Evolutionary conservation across 2,113 vertebrate species (phyloP), one percentile per base, ranked within the genome.

Genomic region (Australoheros scitulus): DNA sequence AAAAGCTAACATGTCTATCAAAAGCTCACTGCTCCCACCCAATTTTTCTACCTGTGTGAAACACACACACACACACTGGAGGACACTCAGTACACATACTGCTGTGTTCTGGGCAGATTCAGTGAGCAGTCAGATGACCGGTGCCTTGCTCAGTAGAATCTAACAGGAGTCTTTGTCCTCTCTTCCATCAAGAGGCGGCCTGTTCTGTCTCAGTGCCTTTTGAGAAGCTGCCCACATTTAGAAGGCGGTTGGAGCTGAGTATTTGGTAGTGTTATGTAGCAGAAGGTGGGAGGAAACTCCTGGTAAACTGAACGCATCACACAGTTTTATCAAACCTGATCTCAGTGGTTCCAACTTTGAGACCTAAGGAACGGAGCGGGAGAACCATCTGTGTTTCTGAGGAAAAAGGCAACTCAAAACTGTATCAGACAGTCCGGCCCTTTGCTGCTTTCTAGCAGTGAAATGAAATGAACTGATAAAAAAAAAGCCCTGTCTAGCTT

Each of bases 51-150:
- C 7, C 7, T 10, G 36, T 41, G 38, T 11, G 10, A 11, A 14
- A 4, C 43, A 47, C 43, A 15, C 43, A 4, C 43, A 47, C 43
- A 15, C 43, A 47, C 14, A 47, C 43, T 43, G 41, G 41, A 13
- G 11, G 11, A 43, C 11, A 13, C 41, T 14, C 41, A 13, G 47
- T 41, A 26, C 63, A 70, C 2, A 2, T 4, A 70, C 47, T 50
- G 41, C 26, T 70, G 64, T 47, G 64, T 20, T 32, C 65, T 70
- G 43, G 43, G 24, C 15, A 70, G 65, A 13, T 43, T 70, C 65
- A 70, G 65, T 29, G 24, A 70, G 17, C 65, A 50, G 0, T 70
- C 65, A 70, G 65, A 50, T 70, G 24, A 70, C 43, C 24, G 41
- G 65, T 1, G 29, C 18, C 43, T 70, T 29, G 43, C 43, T 70